Evolutionary conservation across 2,113 vertebrate species (phyloP), one percentile per base, ranked within the genome.

Genomic region (Setophaga kirtlandii): DNA sequence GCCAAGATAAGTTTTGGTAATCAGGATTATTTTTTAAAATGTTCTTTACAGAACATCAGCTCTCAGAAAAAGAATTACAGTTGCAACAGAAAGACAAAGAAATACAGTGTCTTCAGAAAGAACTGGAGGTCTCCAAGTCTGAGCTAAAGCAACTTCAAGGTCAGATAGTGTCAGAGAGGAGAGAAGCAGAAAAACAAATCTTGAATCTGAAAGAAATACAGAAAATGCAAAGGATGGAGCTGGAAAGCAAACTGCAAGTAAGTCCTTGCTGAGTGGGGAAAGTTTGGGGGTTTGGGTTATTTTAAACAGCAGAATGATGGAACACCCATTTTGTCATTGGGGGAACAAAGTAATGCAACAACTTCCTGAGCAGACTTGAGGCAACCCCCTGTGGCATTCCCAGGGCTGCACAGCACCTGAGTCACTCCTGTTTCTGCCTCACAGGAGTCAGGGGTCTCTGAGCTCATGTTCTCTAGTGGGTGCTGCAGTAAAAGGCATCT

Each of bases 211-310:
- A 94, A 85, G 98, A 97, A 82, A 93, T 95, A 3, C 95, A 97
- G 47, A 90, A 91, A 70, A 74, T 11, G 21, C 98, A 98, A 70
- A 92, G 88, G 80, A 49, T 60, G 33, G 97, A 97, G 79, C 91
- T 98, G 5, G 97, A 98, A 94, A 96, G 96, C 79, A 95, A 96
- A 62, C 95, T 98, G n/a, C 94, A 93, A 0, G 98, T 98, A 79
- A 91, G 97, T 96, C 35, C 28, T 62, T 31, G 14, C 62, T 58
- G 9, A 44, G 39, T 33, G 74, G 21, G n/a, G 42, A 15, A 25
- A 2, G 15, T 56, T 15, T 46, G 42, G 56, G 68, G 30, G 8
- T 46, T 64, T n/a, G 41, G 33, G 18, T 59, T 33, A 2, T 60
- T 78, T 91, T 41, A 27, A 92, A 39, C 20, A 65, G 58, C 12